Percentiles rank a stretch among this genome's conserved stretches.
Conservation (phyloP, 1,140 invertebrate genomes). For the Trigoniulus corallinus region DNA sequence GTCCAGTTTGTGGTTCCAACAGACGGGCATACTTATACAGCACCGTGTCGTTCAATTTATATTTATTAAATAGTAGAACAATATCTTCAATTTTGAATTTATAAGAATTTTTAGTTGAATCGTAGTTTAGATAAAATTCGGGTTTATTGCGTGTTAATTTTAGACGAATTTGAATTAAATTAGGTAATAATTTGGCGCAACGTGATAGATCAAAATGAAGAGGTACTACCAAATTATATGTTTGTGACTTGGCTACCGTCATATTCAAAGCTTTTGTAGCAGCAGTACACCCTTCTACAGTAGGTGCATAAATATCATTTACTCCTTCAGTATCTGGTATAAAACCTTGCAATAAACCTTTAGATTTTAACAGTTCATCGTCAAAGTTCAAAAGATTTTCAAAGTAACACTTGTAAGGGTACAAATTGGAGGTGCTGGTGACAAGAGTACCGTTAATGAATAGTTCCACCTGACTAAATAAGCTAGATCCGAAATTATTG, state of each 20-base stretch:
- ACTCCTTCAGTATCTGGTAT: background rate
- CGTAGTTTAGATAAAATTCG: background rate
- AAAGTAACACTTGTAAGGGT: background rate
- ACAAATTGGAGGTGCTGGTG: background rate
- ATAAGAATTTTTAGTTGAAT: background rate
- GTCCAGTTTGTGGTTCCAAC: background rate
- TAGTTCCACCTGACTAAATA: background rate
- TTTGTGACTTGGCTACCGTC: background rate
- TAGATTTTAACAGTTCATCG: background rate
- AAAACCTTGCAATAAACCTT: background rate
- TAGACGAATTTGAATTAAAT: background rate
- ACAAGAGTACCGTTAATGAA: background rate
- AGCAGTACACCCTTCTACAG: background rate
- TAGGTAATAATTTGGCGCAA: background rate
- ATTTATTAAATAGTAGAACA: background rate
- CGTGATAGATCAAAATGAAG: background rate
- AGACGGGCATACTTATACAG: background rate
- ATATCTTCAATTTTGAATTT: background rate
- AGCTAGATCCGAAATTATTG: background rate
- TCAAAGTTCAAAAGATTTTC: background rate
- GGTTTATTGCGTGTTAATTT: background rate
- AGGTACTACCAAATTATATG: background rate
- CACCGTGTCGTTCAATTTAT: background rate
- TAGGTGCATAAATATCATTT: background rate
- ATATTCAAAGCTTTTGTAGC: background rate